Percentiles rank a stretch among this genome's conserved stretches.
Evolutionary conservation across 2,888 invertebrate species (phyloP).

Genomic region (Hydropsyche betteni): DNA sequence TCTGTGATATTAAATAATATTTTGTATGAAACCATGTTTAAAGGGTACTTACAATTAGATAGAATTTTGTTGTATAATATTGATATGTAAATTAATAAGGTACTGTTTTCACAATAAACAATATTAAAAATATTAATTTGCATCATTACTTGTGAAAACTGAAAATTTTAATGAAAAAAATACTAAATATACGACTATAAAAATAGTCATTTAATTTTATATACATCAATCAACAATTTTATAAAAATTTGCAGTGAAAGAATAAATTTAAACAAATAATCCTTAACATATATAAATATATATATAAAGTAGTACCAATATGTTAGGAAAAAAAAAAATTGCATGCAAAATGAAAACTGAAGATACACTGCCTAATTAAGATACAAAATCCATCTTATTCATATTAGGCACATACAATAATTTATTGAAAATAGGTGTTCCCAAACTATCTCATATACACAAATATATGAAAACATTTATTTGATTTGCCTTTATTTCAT

Average conservation of each 20-base stretch:
- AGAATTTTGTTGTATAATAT: slow-evolving; percentile 37
- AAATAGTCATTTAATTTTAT: slow-evolving; percentile 43
- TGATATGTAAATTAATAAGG: slow-evolving; percentile 20
- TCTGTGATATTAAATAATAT: slow-evolving; percentile 50
- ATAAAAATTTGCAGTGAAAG: slow-evolving; percentile 32
- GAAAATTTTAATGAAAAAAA: not conserved
- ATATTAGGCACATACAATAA: too few relatives aligned
- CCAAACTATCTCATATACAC: too few relatives aligned
- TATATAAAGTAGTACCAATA: too few relatives aligned
- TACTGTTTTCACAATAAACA: slow-evolving; percentile 44
- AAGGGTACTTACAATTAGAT: slow-evolving; percentile 50
- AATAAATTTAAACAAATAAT: slow-evolving; percentile 1
- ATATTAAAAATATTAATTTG: slow-evolving; percentile 29
- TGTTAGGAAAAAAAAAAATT: too few relatives aligned
- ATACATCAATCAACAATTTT: slow-evolving; percentile 33
- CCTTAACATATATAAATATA: too few relatives aligned
- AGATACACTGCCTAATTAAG: too few relatives aligned
- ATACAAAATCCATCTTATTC: too few relatives aligned
- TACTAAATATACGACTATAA: slow-evolving; percentile 38
- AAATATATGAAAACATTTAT: too few relatives aligned
- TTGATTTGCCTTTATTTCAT: too few relatives aligned
- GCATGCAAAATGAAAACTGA: too few relatives aligned
- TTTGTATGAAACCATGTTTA: slow-evolving; percentile 49
- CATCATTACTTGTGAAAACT: too few relatives aligned
- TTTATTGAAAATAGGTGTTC: too few relatives aligned